phyloP scores from a whole-genome alignment of 2,113 vertebrate species.

The Chelonoidis abingdonii region DNA sequence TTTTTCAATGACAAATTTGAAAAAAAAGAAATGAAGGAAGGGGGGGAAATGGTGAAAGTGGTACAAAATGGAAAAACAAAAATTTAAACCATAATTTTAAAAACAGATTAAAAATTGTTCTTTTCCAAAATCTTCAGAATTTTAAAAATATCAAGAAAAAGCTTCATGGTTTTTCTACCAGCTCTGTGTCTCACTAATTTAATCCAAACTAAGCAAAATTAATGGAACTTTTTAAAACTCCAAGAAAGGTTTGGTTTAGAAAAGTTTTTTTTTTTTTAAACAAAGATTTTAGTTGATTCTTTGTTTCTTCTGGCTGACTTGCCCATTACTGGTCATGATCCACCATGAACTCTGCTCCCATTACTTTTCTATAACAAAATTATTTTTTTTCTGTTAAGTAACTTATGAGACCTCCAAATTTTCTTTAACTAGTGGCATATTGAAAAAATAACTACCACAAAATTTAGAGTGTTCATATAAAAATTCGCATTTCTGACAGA shows the following conservation, averaged over 20 bases:
- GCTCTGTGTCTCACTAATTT: background rate
- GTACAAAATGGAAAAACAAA: background rate
- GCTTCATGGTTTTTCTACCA: background rate
- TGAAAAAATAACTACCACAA: constrained; percentile 16
- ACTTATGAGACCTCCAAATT: constrained; percentile 5
- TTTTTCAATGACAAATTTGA: background rate
- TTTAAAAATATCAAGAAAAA: background rate
- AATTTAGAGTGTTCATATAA: background rate
- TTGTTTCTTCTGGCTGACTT: background rate
- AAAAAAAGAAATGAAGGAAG: background rate
- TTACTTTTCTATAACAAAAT: background rate
- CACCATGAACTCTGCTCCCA: background rate
- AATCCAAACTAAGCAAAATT: background rate
- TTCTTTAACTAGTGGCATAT: constrained; percentile 22
- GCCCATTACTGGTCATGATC: background rate
- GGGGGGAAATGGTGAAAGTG: background rate
- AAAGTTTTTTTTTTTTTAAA: background rate
- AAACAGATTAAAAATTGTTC: background rate
- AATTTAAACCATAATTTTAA: background rate
- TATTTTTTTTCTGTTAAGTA: background rate
- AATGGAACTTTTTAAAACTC: background rate
- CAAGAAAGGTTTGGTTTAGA: background rate
- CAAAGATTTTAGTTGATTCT: background rate
- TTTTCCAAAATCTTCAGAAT: background rate
- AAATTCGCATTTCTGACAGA: constrained; percentile 42